A percentile compares a stretch with the other conserved stretches of the same genome.
phyloP scores from a whole-genome alignment of 2,113 vertebrate species.

The Plecturocebus donacophilus region DNA sequence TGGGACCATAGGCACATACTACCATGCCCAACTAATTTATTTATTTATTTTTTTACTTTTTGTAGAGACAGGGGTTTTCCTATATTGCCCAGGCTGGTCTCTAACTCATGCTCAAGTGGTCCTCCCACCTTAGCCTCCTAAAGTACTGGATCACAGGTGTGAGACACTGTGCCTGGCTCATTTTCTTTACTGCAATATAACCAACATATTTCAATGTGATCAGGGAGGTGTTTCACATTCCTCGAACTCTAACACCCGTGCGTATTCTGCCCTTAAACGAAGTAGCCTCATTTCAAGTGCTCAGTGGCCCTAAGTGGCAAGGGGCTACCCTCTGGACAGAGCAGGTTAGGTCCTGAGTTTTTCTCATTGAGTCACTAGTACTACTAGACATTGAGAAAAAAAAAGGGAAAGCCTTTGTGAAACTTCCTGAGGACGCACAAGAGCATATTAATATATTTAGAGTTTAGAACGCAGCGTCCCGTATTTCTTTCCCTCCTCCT shows the following conservation, averaged over 20 bases:
- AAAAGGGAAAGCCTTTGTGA: not conserved
- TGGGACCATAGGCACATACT: too few relatives aligned
- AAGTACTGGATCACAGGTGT: too few relatives aligned
- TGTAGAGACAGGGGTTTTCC: too few relatives aligned
- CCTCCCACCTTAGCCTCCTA: too few relatives aligned
- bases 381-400: not conserved
- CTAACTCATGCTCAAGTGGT: too few relatives aligned
- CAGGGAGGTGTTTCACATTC: not conserved
- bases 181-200: not conserved
- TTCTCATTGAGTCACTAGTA: not conserved
- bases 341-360: not conserved
- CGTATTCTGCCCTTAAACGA: not conserved
- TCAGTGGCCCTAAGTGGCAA: not conserved
- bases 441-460: not conserved
- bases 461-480: not conserved
- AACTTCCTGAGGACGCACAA: not conserved
- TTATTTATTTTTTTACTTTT: too few relatives aligned
- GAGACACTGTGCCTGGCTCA: too few relatives aligned
- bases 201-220: not conserved
- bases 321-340: rapidly evolving
- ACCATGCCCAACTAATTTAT: too few relatives aligned
- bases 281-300: not conserved
- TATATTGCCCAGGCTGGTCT: too few relatives aligned
- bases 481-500: not conserved
- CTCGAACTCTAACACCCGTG: not conserved